These are phyloP conservation scores for Thalassarche chlororhynchos DNA, from an alignment of 2,113 vertebrate species.

Conservation along the genomic window DNA sequence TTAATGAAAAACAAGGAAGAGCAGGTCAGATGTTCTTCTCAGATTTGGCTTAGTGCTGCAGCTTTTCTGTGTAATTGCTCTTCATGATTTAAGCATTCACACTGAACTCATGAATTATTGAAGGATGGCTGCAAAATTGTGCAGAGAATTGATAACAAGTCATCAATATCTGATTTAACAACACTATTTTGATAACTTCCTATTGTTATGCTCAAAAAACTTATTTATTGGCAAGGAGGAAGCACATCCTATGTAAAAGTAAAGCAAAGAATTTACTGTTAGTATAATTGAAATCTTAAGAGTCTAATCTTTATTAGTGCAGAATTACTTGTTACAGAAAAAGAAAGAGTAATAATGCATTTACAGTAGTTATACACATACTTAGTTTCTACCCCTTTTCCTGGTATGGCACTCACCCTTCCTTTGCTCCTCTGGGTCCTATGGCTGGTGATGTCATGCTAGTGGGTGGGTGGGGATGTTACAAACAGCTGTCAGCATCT, in stretches of 20 bases:
- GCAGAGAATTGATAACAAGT: neutral
- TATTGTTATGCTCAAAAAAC: neutral
- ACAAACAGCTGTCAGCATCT: neutral
- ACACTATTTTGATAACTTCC: neutral
- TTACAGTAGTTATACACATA: neutral
- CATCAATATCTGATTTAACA: neutral
- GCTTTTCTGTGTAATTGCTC: neutral
- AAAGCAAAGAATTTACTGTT: neutral
- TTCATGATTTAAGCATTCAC: neutral
- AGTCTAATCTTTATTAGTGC: neutral
- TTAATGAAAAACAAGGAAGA: neutral
- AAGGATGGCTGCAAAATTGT: neutral
- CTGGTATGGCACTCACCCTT: neutral
- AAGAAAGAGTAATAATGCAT: neutral
- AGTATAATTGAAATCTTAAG: neutral
- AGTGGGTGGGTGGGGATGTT: neutral
- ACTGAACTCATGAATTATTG: neutral
- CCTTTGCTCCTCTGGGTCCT: neutral
- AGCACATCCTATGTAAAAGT: neutral
- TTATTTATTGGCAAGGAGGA: neutral
- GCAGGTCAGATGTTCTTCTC: neutral
- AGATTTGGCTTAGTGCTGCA: neutral
- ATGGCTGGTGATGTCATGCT: neutral
- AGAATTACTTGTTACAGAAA: neutral
- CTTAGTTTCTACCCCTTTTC: neutral